Base-by-base conservation (phyloP, 2,888 invertebrate genomes). In the Cecidostiba fungosa region DNA sequence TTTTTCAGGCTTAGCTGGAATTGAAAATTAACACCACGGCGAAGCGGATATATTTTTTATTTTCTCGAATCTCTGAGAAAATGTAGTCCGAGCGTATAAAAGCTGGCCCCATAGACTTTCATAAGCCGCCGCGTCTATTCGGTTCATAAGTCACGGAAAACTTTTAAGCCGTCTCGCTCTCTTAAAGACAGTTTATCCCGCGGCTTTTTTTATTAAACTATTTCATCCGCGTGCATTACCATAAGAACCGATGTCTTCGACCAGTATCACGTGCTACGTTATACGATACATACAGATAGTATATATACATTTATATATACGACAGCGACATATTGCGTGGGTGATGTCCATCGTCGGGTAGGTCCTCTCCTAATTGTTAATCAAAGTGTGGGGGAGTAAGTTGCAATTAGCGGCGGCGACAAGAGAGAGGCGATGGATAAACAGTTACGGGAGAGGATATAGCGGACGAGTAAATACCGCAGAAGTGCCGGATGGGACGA, bases 101-200 rank as follows among this genome's bases (percentile, higher is more conserved):
- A 16, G 16, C 78, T 43, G 10, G 43, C 0, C 43, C 54, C n/a
- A 66, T 66, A 73, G 59, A 32, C 54, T 39, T 81, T 32, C 62
- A 62, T 59, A 73, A 81, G 39, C 39, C 26, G 66, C 66, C 12
- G 3, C 10, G 59, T 59, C 43, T 62, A 74, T 76, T 82, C 36
- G 50, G 66, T 69, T 36, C 74, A 82, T 36, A 50, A 76, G 76
- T 76, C 69, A 76, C 26, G 26, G 70, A n/a, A 12, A 70, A 77
- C 43, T 72, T 74, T 43, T 0, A 62, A 47, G 32, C 32, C 78
- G 84, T 79, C 23, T 84, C 79, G 84, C 79, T 79, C 79, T 84
- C 84, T 50, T 79, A 79, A 74, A 78, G 76, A 26, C 39, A 43
- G 36, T 70, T 59, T 36, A 66, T 66, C 23, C 29, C 43, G 43